Evolutionary conservation across 92 coral and sea anemone genomes (phyloP).

Genomic region (Epizoanthus rinbou): DNA sequence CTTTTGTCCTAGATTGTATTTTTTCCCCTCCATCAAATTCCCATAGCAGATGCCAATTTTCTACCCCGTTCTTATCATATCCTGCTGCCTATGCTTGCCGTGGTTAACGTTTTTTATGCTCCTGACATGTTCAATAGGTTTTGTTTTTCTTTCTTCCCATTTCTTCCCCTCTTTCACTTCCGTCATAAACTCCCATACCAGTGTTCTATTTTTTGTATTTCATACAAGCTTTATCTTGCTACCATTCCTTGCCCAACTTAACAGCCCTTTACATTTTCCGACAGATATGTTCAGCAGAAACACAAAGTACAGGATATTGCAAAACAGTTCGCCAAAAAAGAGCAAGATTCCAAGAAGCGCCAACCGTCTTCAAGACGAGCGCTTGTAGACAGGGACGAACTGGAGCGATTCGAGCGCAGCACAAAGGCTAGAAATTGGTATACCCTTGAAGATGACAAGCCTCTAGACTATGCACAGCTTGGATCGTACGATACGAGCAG

Average conservation of each 20-base stretch:
- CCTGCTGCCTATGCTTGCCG: no score
- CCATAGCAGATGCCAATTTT: no score
- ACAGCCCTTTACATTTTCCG: background rate
- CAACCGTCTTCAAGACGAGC: conserved; percentile 75
- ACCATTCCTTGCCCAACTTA: background rate
- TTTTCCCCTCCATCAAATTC: no score
- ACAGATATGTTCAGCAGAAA: conserved; percentile 37
- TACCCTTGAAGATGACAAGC: conserved; percentile 49
- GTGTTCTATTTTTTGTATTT: background rate
- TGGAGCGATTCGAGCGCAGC: conserved; percentile 69
- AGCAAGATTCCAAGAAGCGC: conserved; percentile 54
- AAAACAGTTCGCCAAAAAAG: conserved; percentile 59
- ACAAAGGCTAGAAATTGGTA: conserved; percentile 67
- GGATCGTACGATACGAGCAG: conserved; percentile 21
- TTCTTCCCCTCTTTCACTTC: no score
- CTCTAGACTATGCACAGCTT: conserved; percentile 23
- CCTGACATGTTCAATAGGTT: no score
- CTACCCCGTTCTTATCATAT: no score
- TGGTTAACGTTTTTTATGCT: no score
- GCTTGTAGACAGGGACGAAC: conserved; percentile 78
- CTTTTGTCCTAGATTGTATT: no score
- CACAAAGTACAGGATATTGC: conserved; percentile 68
- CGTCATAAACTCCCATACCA: background rate
- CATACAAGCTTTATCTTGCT: background rate
- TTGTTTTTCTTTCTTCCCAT: no score